A percentile compares a stretch with the other conserved stretches of the same genome.
Conservation (phyloP, 2,797 vertebrate species). For the Petrocephalus sullivani region DNA sequence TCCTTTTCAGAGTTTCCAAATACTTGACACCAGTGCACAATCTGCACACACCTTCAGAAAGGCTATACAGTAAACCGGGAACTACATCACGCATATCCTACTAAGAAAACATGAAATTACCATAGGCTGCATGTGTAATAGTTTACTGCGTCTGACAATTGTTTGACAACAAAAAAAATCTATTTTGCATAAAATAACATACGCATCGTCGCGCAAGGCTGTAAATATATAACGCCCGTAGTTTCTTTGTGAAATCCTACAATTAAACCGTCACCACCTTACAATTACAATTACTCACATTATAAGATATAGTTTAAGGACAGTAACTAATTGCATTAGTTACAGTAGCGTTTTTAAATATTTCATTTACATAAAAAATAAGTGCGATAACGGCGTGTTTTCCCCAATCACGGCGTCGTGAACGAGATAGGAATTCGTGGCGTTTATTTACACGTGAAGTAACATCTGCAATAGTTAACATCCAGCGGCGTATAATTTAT, state of each 20-base stretch:
- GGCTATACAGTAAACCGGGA: background rate
- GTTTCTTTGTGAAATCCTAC: background rate
- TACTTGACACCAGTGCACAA: background rate
- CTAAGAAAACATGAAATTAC: background rate
- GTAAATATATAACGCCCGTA: background rate
- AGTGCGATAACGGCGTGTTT: background rate
- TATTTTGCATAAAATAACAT: background rate
- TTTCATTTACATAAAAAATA: background rate
- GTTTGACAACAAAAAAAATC: background rate
- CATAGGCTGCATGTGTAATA: background rate
- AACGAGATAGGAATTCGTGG: background rate
- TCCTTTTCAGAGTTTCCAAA: background rate
- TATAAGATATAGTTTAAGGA: background rate
- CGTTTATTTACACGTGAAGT: background rate
- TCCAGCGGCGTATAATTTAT: background rate
- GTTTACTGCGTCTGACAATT: background rate
- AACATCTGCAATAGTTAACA: background rate
- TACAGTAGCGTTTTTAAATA: background rate
- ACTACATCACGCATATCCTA: background rate
- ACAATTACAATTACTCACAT: background rate
- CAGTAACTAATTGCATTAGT: background rate
- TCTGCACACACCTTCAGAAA: background rate
- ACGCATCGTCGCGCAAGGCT: background rate
- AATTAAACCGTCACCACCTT: background rate
- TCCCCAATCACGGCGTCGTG: background rate